phyloP scores from a whole-genome alignment of 2,113 vertebrate species.

The Antechinus stuartii region DNA sequence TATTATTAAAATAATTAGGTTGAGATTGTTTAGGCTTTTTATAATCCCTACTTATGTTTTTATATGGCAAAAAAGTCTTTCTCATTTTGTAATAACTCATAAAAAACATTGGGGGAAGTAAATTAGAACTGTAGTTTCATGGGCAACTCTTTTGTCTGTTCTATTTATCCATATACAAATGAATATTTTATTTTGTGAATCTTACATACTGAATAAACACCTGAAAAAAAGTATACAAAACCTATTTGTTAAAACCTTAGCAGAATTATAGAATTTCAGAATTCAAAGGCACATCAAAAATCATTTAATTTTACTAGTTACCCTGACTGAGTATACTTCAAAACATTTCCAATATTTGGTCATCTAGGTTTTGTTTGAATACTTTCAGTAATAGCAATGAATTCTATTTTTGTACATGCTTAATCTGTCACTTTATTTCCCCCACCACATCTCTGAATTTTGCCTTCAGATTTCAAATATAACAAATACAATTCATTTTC shows the following conservation, averaged over 20 bases:
- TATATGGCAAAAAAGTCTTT: not conserved
- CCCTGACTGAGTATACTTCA: not conserved
- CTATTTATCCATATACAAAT: not conserved
- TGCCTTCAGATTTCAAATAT: not conserved
- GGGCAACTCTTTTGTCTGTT: not conserved
- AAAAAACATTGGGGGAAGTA: not conserved
- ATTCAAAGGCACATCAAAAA: not conserved
- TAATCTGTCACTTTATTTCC: accelerated
- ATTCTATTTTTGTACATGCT: not conserved
- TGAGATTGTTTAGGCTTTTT: not conserved
- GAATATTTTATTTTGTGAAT: not conserved
- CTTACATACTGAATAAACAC: not conserved
- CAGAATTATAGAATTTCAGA: not conserved
- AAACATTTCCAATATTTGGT: not conserved
- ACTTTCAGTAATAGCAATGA: not conserved
- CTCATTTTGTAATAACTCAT: not conserved
- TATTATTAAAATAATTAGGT: not conserved
- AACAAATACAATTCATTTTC: not conserved
- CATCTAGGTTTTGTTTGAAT: not conserved
- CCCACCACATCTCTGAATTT: not conserved
- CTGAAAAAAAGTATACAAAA: not conserved
- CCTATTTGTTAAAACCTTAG: not conserved
- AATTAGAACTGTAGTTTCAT: not conserved
- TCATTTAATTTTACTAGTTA: not conserved
- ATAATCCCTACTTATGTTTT: not conserved